Base-by-base conservation (phyloP, 1,140 invertebrate genomes). In the Diabrotica undecimpunctata region DNA sequence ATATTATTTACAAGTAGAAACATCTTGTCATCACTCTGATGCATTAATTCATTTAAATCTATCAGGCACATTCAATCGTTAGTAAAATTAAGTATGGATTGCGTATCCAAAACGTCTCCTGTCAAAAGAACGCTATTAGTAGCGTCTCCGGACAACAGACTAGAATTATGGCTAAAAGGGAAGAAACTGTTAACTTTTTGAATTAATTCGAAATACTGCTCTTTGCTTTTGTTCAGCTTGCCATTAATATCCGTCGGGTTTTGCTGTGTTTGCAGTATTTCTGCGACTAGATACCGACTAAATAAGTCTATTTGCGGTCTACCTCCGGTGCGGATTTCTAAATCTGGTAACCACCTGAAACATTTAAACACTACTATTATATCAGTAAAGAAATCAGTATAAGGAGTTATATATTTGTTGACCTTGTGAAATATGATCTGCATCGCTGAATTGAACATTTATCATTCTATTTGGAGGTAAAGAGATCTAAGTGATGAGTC, bases 261-360 rank as follows among this genome's bases (percentile, higher is more conserved):
- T 37, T 78, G 77, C 73, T 80, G 81, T 64, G 85, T 66, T 66
- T 82, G 82, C 38, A 81, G 79, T n/a, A 87, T 83, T 46, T 86
- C 83, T 50, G 83, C 83, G 5, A 84, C 78, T 25, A 87, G 66
- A 36, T 85, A 72, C 54, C 85, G 80, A 59, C 82, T 79, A 57
- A 79, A 83, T 12, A 88, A 77, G 75, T 90, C 89, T 8, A 87
- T 79, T 65, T 90, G 87, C 37, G 87, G 87, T 63, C 79, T 80
- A 0, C 92, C 92, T 53, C 92, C 91, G 63, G 86, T 88, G 5
- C 86, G 83, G 54, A 95, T 91, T 77, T 95, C 91, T 0, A 94
- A 82, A 9, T 91, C 85, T 6, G 89, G 87, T 74, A 95, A 84
- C 92, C 93, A 96, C 3, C 94, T 87, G 35, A 38, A 57, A 38